Percentiles rank a stretch among this genome's conserved stretches.
phyloP scores from a whole-genome alignment of 2,797 vertebrate species.

The Argyrosomus regius region DNA sequence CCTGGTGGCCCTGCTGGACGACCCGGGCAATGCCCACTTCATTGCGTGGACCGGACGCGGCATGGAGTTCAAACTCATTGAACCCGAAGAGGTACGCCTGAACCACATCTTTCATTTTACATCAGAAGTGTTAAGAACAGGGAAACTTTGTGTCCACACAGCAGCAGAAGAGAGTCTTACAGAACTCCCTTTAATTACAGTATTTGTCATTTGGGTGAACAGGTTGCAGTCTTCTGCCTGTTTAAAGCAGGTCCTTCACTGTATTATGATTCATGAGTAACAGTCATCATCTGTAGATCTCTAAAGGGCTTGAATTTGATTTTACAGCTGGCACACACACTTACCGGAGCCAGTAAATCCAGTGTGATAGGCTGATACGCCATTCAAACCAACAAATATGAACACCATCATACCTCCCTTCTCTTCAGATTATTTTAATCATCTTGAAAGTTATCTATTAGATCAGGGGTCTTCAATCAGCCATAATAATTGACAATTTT shows the following conservation, averaged over 20 bases:
- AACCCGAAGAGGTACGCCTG: slow-evolving; percentile 93
- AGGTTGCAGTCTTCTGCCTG: not conserved
- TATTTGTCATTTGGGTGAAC: not conserved
- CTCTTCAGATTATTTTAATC: no score
- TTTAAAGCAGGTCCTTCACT: not conserved
- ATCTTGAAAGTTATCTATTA: no score
- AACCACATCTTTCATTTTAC: not conserved
- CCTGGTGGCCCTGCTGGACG: slow-evolving; percentile 94
- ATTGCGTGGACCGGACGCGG: slow-evolving; percentile 98
- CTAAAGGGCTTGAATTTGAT: not conserved
- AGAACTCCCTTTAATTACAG: not conserved
- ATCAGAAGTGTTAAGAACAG: not conserved
- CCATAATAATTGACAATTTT: no score
- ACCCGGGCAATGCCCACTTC: slow-evolving; percentile 94
- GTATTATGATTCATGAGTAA: not conserved
- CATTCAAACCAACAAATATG: not conserved
- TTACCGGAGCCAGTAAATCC: not conserved
- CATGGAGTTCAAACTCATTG: slow-evolving; percentile 99
- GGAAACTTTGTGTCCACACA: not conserved
- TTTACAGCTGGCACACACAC: not conserved
- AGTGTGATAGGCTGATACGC: not conserved
- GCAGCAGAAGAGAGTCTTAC: not conserved
- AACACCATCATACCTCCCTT: no score
- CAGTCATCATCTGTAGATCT: not conserved
- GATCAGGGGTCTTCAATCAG: no score